Base-by-base conservation (phyloP, 1,140 invertebrate genomes). In the Pogonus chalceus region DNA sequence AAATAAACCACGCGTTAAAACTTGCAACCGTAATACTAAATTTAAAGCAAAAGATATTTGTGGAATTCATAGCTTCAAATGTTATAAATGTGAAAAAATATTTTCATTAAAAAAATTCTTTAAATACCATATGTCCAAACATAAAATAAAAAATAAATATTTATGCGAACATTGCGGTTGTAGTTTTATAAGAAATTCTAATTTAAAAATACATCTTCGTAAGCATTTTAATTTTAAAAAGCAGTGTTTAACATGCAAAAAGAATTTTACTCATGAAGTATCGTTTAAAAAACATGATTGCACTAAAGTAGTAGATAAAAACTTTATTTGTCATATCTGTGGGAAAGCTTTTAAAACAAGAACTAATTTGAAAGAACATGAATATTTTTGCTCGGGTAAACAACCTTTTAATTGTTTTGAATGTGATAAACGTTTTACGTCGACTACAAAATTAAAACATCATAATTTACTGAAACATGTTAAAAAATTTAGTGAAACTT, bases 351-450 rank as follows among this genome's bases (percentile, higher is more conserved):
- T 61, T 47, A 43, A 57, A 23, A 61, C 61, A 0, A 57, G 48
- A 23, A 52, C 59, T 0, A 62, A 59, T 54, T 51, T 65, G 14
- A 63, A 59, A 26, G 65, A 67, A 56, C 66, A 68, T 48, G 56
- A 61, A 53, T 65, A 67, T 54, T 65, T 54, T 54, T 68, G 65
- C 52, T 60, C 60, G 22, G 63, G 63, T 7, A 43, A 57, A 4
- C 57, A 67, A 16, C 65, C 66, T 4, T 65, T 62, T 50, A 49
- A 55, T 31, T 68, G 66, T 56, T 59, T 60, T 59, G 23, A 59
- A 20, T 68, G 66, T 48, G 55, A 64, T 54, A 68, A 68, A 55
- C 62, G 65, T 49, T 67, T 67, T 60, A 52, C 65, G 18, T 59
- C 65, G 1, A 53, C 55, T 9, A 65, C 63, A 0, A 67, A 65